Evolutionary conservation across 2,888 invertebrate genomes (phyloP).

Genomic region (Cephus nigrinus): DNA sequence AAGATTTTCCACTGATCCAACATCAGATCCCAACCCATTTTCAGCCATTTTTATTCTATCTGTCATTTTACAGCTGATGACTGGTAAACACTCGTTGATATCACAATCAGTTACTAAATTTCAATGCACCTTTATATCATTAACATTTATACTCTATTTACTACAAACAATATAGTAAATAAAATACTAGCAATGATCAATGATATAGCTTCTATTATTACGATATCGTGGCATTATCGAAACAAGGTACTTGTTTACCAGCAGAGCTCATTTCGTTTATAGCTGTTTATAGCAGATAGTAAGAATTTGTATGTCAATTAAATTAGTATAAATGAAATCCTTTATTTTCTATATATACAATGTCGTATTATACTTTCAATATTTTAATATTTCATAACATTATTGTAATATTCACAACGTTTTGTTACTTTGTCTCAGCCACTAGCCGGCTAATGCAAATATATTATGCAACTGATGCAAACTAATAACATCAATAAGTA

Average conservation of each 20-base stretch:
- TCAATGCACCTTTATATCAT: background rate
- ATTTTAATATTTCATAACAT: background rate
- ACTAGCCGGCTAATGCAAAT: too few relatives aligned
- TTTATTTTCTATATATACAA: background rate
- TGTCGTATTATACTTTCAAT: background rate
- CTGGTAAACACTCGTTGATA: background rate
- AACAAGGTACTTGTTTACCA: background rate
- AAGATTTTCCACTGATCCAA: conserved; percentile 77
- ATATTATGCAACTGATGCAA: too few relatives aligned
- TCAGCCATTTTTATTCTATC: conserved; percentile 60
- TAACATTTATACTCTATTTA: background rate
- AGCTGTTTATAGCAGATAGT: background rate
- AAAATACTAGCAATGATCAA: background rate
- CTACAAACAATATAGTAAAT: background rate
- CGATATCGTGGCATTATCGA: background rate
- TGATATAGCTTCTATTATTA: background rate
- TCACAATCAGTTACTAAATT: background rate
- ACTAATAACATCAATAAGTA: too few relatives aligned
- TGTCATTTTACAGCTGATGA: conserved; percentile 36
- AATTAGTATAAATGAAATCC: too few relatives aligned
- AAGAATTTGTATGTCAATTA: background rate
- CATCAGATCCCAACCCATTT: conserved; percentile 71
- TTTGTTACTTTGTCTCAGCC: too few relatives aligned
- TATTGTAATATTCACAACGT: too few relatives aligned
- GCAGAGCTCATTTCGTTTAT: background rate